Evolutionary conservation across 2,888 invertebrate species (phyloP).

Genomic region (Platynereis dumerilii): DNA sequence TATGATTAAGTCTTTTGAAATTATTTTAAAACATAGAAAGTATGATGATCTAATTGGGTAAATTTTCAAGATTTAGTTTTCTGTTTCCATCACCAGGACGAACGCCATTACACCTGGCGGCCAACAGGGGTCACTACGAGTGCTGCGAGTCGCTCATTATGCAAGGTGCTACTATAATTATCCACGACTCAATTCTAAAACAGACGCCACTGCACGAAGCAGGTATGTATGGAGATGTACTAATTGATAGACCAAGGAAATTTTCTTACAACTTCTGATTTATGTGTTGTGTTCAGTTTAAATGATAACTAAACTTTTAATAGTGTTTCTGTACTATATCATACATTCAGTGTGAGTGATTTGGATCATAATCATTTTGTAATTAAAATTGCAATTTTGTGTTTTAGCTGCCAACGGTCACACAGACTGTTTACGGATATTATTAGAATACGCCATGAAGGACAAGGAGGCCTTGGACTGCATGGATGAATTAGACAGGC

Average conservation of each 20-base stretch:
- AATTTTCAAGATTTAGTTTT: no score
- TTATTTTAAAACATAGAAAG: no score
- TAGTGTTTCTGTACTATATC: no score
- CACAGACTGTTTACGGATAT: slow-evolving; percentile 67
- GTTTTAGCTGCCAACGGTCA: slow-evolving; percentile 67
- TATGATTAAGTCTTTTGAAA: no score
- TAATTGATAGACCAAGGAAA: no score
- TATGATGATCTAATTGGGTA: no score
- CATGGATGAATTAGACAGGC: slow-evolving; percentile 59
- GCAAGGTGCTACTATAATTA: slow-evolving; percentile 68
- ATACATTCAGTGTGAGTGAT: not conserved
- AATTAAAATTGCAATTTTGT: not conserved
- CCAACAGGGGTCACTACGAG: slow-evolving; percentile 68
- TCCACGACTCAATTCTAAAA: slow-evolving; percentile 65
- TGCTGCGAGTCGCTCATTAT: slow-evolving; percentile 69
- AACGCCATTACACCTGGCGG: slow-evolving; percentile 70
- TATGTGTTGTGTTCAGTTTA: no score
- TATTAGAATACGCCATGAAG: slow-evolving; percentile 64
- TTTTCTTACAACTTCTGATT: no score
- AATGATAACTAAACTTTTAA: no score
- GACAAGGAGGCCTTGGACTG: slow-evolving; percentile 60
- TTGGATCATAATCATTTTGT: not conserved
- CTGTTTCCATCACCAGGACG: slow-evolving; percentile 45
- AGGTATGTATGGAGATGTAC: slow-evolving; percentile 41
- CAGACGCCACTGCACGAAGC: slow-evolving; percentile 70